Percentiles rank a stretch among this genome's conserved stretches.
phyloP scores from a whole-genome alignment of 2,888 invertebrate species.

The Gandaritis pyraliata region DNA sequence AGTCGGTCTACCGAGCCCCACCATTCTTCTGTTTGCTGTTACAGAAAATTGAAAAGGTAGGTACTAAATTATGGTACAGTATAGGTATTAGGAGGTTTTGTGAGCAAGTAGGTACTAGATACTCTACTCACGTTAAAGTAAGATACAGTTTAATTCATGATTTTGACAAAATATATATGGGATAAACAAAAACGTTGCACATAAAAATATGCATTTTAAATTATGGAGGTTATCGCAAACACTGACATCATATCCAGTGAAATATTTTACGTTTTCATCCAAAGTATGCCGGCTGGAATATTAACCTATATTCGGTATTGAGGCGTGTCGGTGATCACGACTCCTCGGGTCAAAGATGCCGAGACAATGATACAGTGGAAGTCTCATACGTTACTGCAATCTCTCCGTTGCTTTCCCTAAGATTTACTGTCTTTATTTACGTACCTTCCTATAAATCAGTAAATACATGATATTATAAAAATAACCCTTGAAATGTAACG shows the following conservation, averaged over 20 bases:
- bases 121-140: too few relatives aligned
- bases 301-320: slow-evolving; percentile 36
- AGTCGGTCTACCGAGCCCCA: too few relatives aligned
- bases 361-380: slow-evolving; percentile 27
- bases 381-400: slow-evolving; percentile 25
- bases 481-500: neutral
- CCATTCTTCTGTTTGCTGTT: too few relatives aligned
- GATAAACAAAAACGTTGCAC: too few relatives aligned
- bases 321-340: slow-evolving; percentile 36
- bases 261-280: slow-evolving; percentile 14
- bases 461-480: neutral
- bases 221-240: slow-evolving; percentile 21
- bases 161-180: too few relatives aligned
- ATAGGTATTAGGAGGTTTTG: too few relatives aligned
- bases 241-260: slow-evolving; percentile 12
- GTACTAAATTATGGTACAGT: too few relatives aligned
- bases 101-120: too few relatives aligned
- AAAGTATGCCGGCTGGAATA: slow-evolving; percentile 26
- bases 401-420: slow-evolving; percentile 18
- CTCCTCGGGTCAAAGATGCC: slow-evolving; percentile 36
- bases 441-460: too few relatives aligned
- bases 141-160: too few relatives aligned
- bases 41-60: too few relatives aligned
- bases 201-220: too few relatives aligned
- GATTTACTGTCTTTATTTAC: slow-evolving; percentile 5